Evolutionary conservation across 2,888 invertebrate genomes (phyloP), one percentile per base, ranked within the genome.

Genomic region (Drosophila helvetica): DNA sequence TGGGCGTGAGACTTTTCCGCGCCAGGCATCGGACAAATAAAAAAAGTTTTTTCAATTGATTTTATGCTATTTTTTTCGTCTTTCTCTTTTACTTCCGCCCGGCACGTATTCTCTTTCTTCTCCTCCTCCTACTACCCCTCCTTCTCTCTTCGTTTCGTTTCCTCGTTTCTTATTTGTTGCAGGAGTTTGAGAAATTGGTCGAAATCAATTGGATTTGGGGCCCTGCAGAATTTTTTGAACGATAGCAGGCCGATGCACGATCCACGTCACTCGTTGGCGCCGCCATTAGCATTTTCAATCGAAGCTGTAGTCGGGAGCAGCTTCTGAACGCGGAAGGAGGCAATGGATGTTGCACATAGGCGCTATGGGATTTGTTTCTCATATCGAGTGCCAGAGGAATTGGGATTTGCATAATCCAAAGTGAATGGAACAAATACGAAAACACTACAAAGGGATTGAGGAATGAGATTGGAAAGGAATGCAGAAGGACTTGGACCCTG

Each of bases 201-300:
- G 77, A 88, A 86, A 88, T 88, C 85, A 86, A 86, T 86, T 86
- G 90, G 76, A 88, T 89, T 89, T 84, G 84, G 60, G 69, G 57
- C 58, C 69, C 56, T 65, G 38, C n/a, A n/a, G 66, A 33, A 68
- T 25, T 50, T 68, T 72, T 80, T 80, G 84, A 83, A 66, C 84
- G 85, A 70, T 77, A 78, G 74, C 59, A 33, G 53, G 55, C 55
- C 25, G 51, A 46, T 43, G 38, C 45, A 46, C 33, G 43, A 50
- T 43, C 43, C 38, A 46, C 50, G 30, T 65, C 67, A 47, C 70
- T 74, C 66, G 75, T 53, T 78, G 82, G 65, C 55, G 22, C 25
- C 30, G 69, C 53, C 53, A 71, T 74, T 71, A 66, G 66, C 66
- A 71, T 71, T 71, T 64, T 66, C 63, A 55, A 59, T 55, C 38